Evolutionary conservation across 2,888 invertebrate genomes (phyloP), one percentile per base, ranked within the genome.

Genomic region (Xiphydria camelus): DNA sequence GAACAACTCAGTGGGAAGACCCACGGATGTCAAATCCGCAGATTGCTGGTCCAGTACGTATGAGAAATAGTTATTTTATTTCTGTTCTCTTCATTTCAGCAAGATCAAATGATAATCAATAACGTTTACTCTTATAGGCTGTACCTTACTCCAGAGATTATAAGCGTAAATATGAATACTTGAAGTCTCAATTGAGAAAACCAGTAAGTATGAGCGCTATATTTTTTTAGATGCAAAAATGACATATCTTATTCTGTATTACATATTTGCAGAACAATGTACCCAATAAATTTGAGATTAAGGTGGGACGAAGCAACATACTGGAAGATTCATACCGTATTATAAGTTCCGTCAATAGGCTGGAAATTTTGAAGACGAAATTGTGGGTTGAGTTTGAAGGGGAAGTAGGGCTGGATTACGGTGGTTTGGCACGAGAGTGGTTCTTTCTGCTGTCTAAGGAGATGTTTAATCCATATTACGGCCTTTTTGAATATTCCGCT

Each of bases 381-480:
- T 79, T 99, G 42, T 99, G 98, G 98, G 90, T 99, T 41, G 97
- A 98, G 78, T 99, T 99, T 78, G 96, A 97, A 75, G 93, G 94
- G 2, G 99, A 99, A 79, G 91, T 94, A 29, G 97, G 97, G 10
- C 76, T 87, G 78, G 98, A 98, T 79, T 98, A 98, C 77, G 97
- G 97, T 43, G 97, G 97, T 10, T 82, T 97, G 40, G 93, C 96
- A 1, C 83, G 98, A 49, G 98, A 99, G 78, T 98, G 97, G 96
- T 99, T 99, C 82, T 99, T 96, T 82, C 83, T 98, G 18, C 80
- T 99, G 7, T 98, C 97, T 1, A 96, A 96, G 77, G 98, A 99
- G 81, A 97, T 99, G 95, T 99, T 99, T 79, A 99, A 99, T 82
- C 99, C 99, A 0, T 99, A 98, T 77, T 99, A 99, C 78, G 98